Conservation (phyloP, 2,113 vertebrate genomes). For the Mormyrus iriodes region DNA sequence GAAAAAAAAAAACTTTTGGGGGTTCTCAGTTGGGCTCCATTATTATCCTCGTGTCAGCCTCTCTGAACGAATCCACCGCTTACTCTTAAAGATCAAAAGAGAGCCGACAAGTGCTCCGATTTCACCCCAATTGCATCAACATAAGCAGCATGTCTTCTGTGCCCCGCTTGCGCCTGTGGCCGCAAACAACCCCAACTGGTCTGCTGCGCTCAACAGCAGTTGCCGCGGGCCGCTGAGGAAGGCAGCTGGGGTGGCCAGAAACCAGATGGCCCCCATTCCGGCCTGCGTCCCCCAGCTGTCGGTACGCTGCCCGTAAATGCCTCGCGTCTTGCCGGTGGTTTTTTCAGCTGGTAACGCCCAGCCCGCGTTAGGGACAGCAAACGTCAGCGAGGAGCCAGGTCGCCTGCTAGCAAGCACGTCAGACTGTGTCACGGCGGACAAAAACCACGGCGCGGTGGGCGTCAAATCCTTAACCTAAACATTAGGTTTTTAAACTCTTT, state of each 20-base stretch:
- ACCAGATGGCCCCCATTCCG: not conserved
- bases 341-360: not conserved
- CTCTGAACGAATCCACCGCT: not conserved
- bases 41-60: not conserved
- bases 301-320: not conserved
- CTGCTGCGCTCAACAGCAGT: not conserved
- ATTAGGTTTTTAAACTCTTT: not conserved
- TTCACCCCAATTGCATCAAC: conserved; percentile 4
- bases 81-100: not conserved
- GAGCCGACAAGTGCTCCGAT: not conserved
- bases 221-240: not conserved
- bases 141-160: not conserved
- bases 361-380: not conserved
- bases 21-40: not conserved
- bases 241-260: not conserved
- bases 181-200: not conserved
- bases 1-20: not conserved
- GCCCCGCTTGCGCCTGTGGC: not conserved
- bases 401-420: not conserved
- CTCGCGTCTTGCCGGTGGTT: not conserved
- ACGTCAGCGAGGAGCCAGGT: not conserved
- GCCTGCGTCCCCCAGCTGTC: not conserved
- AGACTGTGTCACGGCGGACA: not conserved
- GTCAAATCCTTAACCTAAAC: not conserved
- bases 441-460: not conserved